These are phyloP conservation scores for Branchipolynoe longqiensis DNA, from an alignment of 2,888 invertebrate species.

Conservation along the genomic window DNA sequence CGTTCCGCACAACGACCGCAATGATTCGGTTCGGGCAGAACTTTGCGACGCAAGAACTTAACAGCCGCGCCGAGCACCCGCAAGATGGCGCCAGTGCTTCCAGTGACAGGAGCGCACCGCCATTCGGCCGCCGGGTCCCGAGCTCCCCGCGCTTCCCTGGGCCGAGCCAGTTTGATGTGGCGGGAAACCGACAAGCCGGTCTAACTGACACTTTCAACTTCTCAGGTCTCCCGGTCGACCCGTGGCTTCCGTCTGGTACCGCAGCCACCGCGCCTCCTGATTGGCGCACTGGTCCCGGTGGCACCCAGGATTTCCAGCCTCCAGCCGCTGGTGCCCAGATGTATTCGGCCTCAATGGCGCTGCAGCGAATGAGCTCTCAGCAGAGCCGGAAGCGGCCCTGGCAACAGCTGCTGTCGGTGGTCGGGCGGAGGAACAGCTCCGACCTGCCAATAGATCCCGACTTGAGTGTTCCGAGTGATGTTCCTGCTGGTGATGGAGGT, in stretches of 20 bases:
- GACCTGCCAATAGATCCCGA: constrained; percentile 11
- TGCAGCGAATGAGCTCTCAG: constrained; percentile 50
- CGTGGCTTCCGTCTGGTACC: constrained; percentile 43
- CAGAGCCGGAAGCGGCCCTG: constrained; percentile 51
- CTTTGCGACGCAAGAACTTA: constrained; percentile 17
- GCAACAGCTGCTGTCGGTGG: constrained; percentile 45
- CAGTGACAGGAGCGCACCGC: background rate
- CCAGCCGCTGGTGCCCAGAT: constrained; percentile 26
- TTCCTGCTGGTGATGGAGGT: background rate
- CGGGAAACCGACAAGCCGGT: background rate
- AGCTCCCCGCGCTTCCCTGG: constrained; percentile 20
- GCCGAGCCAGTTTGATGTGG: constrained; percentile 44
- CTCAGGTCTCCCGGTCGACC: constrained; percentile 34
- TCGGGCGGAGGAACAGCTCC: constrained; percentile 16
- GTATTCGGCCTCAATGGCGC: constrained; percentile 41
- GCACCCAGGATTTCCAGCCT: constrained; percentile 41
- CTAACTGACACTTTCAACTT: constrained; percentile 35
- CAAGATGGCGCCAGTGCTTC: constrained; percentile 38
- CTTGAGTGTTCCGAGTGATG: background rate
- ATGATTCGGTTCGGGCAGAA: constrained; percentile 50
- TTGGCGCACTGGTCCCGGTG: background rate
- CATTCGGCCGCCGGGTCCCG: constrained; percentile 9
- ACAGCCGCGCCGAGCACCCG: constrained; percentile 22
- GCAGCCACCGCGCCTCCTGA: constrained; percentile 33
- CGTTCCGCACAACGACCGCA: constrained; percentile 14